phyloP scores from a whole-genome alignment of 2,888 invertebrate genomes.

The Himalopsyche japonica region DNA sequence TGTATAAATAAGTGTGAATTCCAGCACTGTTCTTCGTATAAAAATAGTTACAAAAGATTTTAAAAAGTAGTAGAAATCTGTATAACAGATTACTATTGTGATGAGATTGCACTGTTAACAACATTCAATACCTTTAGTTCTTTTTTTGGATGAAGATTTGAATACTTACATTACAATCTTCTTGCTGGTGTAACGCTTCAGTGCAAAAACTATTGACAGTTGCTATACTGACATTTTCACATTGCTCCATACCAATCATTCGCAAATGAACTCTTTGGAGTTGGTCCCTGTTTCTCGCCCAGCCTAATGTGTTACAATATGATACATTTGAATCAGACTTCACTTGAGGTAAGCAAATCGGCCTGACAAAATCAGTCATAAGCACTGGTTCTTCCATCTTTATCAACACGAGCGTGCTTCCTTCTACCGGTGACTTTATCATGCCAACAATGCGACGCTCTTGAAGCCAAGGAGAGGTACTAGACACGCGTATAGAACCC shows the following conservation, averaged over 20 bases:
- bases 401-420: slow-evolving; percentile 80
- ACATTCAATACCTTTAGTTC: too few species aligned
- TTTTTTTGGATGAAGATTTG: not conserved
- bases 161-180: slow-evolving; percentile 79
- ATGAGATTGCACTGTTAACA: too few species aligned
- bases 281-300: slow-evolving; percentile 83
- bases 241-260: slow-evolving; percentile 76
- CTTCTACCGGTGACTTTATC: slow-evolving; percentile 88
- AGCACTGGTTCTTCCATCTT: slow-evolving; percentile 75
- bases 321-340: slow-evolving; percentile 46
- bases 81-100: too few species aligned
- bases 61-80: too few species aligned
- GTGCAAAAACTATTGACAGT: slow-evolving; percentile 83
- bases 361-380: slow-evolving; percentile 81
- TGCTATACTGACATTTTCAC: slow-evolving; percentile 84
- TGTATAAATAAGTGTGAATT: too few species aligned
- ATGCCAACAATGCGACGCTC: slow-evolving; percentile 82
- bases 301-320: slow-evolving; percentile 82
- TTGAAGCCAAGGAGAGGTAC: slow-evolving; percentile 86
- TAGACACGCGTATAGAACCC: slow-evolving; percentile 75
- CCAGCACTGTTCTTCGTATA: too few species aligned
- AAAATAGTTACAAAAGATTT: too few species aligned
- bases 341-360: slow-evolving; percentile 73
- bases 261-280: slow-evolving; percentile 79
- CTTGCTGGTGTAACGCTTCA: slow-evolving; percentile 75